Conservation (phyloP, 2,888 invertebrate genomes). For the Lucinisca nassula region DNA sequence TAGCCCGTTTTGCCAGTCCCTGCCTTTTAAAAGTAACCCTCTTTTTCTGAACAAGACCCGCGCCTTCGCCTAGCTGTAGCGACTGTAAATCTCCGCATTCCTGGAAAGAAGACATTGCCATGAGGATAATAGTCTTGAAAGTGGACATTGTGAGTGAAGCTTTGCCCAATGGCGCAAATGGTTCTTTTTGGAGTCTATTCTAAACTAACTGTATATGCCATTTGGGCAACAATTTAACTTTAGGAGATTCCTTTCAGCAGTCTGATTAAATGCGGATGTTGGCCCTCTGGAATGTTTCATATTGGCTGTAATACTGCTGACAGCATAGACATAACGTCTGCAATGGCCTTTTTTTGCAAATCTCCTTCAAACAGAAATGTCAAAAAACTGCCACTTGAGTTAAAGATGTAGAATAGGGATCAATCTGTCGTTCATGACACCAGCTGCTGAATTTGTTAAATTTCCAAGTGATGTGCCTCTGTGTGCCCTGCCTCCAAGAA, state of each 20-base stretch:
- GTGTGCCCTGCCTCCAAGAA: slow-evolving; percentile 36
- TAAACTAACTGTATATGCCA: slow-evolving; percentile 22
- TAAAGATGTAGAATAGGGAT: too few relatives aligned
- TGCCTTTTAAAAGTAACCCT: slow-evolving; percentile 24
- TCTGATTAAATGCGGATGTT: slow-evolving; percentile 25
- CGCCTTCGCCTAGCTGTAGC: slow-evolving; percentile 30
- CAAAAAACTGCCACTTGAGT: slow-evolving; percentile 1
- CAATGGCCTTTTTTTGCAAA: slow-evolving; percentile 12
- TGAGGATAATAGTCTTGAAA: slow-evolving; percentile 21
- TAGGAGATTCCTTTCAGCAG: slow-evolving; percentile 21
- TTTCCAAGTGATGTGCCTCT: slow-evolving; percentile 32
- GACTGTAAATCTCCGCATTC: slow-evolving; percentile 44
- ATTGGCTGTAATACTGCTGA: background rate
- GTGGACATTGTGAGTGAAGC: slow-evolving; percentile 11
- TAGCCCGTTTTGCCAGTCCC: slow-evolving; percentile 30
- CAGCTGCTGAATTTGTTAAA: slow-evolving; percentile 46
- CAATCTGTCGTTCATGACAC: too few relatives aligned
- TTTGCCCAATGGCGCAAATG: slow-evolving; percentile 21
- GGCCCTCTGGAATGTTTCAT: background rate
- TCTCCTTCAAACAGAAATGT: background rate
- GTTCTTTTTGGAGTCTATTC: background rate
- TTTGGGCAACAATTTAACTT: background rate
- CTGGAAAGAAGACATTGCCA: slow-evolving; percentile 37
- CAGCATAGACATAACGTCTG: background rate
- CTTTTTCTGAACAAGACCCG: slow-evolving; percentile 15